Conservation (phyloP, 2,888 invertebrate species). For the Heteropelma amictum region DNA sequence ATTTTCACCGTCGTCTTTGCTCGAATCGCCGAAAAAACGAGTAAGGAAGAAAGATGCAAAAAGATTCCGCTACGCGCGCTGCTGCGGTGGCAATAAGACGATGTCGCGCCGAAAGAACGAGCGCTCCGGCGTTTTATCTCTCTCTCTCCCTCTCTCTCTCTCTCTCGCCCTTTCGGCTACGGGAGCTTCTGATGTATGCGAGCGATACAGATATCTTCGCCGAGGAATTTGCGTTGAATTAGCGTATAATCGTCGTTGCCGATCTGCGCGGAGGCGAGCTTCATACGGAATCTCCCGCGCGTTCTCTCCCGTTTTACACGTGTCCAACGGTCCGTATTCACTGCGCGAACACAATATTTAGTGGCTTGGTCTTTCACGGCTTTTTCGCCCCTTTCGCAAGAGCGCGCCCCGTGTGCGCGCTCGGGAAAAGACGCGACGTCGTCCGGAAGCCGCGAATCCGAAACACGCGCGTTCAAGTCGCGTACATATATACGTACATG, state of each 20-base stretch:
- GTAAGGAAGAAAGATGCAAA: background rate
- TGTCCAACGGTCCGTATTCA: slow-evolving; percentile 75
- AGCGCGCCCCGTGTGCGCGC: background rate
- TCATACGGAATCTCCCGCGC: slow-evolving; percentile 75
- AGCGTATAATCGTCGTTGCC: slow-evolving; percentile 77
- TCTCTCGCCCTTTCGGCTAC: slow-evolving; percentile 45
- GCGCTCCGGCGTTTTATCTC: slow-evolving; percentile 34
- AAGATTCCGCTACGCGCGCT: slow-evolving; percentile 9
- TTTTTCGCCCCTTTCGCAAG: background rate
- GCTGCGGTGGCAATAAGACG: slow-evolving; percentile 17
- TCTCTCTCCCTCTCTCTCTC: slow-evolving; percentile 23
- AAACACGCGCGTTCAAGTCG: too few species aligned
- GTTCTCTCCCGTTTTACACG: slow-evolving; percentile 73
- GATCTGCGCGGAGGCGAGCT: slow-evolving; percentile 69
- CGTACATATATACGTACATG: too few species aligned
- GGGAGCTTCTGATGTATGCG: slow-evolving; percentile 70
- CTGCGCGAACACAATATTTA: slow-evolving; percentile 77
- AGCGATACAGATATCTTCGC: slow-evolving; percentile 76
- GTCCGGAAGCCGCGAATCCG: background rate
- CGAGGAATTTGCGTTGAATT: slow-evolving; percentile 78
- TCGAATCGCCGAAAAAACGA: slow-evolving; percentile 17
- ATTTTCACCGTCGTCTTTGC: slow-evolving; percentile 17
- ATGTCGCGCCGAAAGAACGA: slow-evolving; percentile 46
- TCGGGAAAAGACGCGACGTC: background rate
- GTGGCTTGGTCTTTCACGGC: slow-evolving; percentile 63